These are phyloP conservation scores for Heliconius erato DNA, from an alignment of 2,888 invertebrate genomes.

Conservation along the genomic window DNA sequence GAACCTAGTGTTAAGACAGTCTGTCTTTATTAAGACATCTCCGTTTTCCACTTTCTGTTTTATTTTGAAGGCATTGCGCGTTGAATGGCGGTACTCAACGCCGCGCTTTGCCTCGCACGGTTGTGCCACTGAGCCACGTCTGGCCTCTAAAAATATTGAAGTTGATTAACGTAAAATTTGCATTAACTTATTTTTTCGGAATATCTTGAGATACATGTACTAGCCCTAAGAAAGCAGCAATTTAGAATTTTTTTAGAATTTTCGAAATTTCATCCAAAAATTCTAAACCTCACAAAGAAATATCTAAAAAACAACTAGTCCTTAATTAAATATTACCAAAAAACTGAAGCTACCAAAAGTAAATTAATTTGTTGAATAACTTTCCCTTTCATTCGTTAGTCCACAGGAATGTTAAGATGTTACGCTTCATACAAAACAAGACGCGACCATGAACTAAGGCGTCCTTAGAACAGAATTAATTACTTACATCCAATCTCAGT, in stretches of 20 bases:
- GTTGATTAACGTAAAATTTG: neutral
- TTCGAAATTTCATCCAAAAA: neutral
- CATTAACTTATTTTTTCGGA: too few species aligned
- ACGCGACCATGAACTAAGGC: slow-evolving; percentile 26
- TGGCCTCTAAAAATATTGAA: neutral
- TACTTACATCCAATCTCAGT: slow-evolving; percentile 52
- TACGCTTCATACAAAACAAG: neutral
- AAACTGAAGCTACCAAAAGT: neutral
- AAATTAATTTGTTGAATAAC: slow-evolving; percentile 7
- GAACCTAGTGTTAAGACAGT: too few species aligned
- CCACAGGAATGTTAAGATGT: neutral
- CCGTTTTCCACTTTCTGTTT: too few species aligned
- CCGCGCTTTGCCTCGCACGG: too few species aligned
- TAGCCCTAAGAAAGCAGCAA: too few species aligned
- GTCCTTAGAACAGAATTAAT: slow-evolving; percentile 57
- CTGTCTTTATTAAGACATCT: too few species aligned
- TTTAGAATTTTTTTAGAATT: too few species aligned
- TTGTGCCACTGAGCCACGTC: too few species aligned
- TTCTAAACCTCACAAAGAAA: neutral
- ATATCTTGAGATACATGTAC: too few species aligned
- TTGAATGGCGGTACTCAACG: too few species aligned
- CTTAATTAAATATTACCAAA: slow-evolving; percentile 1
- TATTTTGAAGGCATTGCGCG: too few species aligned
- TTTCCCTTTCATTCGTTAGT: neutral
- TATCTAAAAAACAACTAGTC: neutral